Percentiles rank a stretch among this genome's conserved stretches.
These are phyloP conservation scores for Megaleporinus macrocephalus DNA, from an alignment of 2,113 vertebrate species.

Conservation along the genomic window DNA sequence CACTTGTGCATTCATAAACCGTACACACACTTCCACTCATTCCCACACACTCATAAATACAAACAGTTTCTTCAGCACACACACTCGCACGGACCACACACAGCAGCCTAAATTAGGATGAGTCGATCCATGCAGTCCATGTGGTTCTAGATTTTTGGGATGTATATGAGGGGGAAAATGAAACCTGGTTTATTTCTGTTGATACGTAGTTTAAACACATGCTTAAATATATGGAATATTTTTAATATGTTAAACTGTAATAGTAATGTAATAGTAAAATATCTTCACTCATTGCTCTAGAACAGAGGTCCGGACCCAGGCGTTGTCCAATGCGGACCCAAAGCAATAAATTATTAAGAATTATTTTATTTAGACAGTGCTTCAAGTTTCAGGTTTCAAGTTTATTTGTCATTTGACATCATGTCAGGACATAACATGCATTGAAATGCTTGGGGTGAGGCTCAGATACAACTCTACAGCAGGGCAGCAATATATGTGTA, in stretches of 20 bases:
- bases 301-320: too few relatives aligned
- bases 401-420: too few relatives aligned
- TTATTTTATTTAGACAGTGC: too few relatives aligned
- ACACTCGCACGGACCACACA: slow-evolving; percentile 52
- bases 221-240: neutral
- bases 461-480: too few relatives aligned
- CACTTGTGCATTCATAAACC: slow-evolving; percentile 39
- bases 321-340: too few relatives aligned
- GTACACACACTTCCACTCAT: slow-evolving; percentile 17
- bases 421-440: too few relatives aligned
- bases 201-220: neutral
- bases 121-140: slow-evolving; percentile 5
- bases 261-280: too few relatives aligned
- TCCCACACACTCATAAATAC: slow-evolving; percentile 33
- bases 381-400: too few relatives aligned
- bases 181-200: neutral
- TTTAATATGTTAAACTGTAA: neutral
- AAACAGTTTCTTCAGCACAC: slow-evolving; percentile 31
- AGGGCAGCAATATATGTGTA: too few relatives aligned
- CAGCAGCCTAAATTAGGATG: slow-evolving; percentile 3
- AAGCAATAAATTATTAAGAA: too few relatives aligned
- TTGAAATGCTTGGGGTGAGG: too few relatives aligned
- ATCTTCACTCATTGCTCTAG: too few relatives aligned
- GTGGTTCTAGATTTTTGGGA: neutral
- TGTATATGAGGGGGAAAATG: neutral